A percentile compares a stretch with the other conserved stretches of the same genome.
Conservation (phyloP, 1,140 invertebrate genomes). For the Oryctes rhinoceros region DNA sequence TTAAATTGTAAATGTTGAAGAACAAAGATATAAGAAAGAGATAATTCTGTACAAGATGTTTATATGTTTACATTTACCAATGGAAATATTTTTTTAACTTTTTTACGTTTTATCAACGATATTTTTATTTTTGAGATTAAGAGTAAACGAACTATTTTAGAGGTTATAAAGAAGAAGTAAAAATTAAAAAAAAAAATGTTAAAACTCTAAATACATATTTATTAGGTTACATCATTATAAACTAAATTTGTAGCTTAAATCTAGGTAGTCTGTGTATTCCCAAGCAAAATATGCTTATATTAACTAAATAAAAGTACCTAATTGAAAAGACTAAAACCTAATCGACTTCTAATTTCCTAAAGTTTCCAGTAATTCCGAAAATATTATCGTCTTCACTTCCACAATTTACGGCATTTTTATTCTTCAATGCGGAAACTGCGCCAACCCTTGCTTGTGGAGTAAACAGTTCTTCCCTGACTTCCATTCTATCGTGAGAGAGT, state of each 20-base stretch:
- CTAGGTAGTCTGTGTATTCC: too few species aligned
- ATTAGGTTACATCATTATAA: not conserved
- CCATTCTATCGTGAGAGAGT: slow-evolving; percentile 66
- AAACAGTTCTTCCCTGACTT: slow-evolving; percentile 61
- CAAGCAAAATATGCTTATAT: not conserved
- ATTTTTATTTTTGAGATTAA: too few species aligned
- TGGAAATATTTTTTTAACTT: too few species aligned
- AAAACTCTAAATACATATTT: too few species aligned
- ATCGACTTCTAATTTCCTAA: slow-evolving; percentile 81
- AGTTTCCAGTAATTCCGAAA: slow-evolving; percentile 76
- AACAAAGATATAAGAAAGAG: too few species aligned
- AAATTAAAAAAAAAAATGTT: too few species aligned
- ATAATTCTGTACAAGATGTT: too few species aligned
- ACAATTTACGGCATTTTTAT: slow-evolving; percentile 64
- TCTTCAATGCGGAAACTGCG: slow-evolving; percentile 72
- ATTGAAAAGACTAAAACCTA: not conserved
- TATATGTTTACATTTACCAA: too few species aligned
- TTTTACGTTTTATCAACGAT: too few species aligned
- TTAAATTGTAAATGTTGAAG: too few species aligned
- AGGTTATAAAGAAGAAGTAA: too few species aligned
- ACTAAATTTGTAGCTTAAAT: not conserved
- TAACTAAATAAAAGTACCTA: not conserved
- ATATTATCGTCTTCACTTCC: slow-evolving; percentile 70
- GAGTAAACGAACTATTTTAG: too few species aligned
- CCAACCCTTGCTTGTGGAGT: slow-evolving; percentile 69